A percentile compares a stretch with the other conserved stretches of the same genome.
Conservation (phyloP, 1,140 invertebrate genomes). For the Lepidurus couesii region DNA sequence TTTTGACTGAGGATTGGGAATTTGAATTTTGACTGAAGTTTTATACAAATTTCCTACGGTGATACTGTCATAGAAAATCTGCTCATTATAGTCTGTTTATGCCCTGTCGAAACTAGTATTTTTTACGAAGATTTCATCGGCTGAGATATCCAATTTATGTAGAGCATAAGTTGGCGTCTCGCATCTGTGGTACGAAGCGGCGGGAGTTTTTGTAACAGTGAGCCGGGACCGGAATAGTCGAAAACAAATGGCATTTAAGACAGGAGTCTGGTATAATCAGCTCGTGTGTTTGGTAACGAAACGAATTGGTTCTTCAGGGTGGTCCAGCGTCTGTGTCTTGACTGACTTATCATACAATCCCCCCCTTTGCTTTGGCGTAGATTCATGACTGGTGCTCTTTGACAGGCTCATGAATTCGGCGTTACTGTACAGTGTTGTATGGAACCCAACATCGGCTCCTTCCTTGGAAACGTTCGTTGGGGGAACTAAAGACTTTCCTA, state of each 20-base stretch:
- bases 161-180: too few relatives aligned
- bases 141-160: too few relatives aligned
- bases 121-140: too few relatives aligned
- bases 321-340: neutral
- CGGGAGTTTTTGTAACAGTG: neutral
- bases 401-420: slow-evolving; percentile 9
- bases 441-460: neutral
- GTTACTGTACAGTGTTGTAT: neutral
- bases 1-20: too few relatives aligned
- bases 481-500: neutral
- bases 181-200: too few relatives aligned
- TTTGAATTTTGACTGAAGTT: too few relatives aligned
- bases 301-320: slow-evolving; percentile 7
- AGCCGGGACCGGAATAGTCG: neutral
- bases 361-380: slow-evolving; percentile 1
- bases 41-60: too few relatives aligned
- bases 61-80: too few relatives aligned
- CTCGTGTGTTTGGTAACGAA: slow-evolving; percentile 14
- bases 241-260: neutral
- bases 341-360: slow-evolving; percentile 12
- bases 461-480: neutral
- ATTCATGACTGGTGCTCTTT: slow-evolving; percentile 14
- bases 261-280: slow-evolving; percentile 6
- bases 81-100: too few relatives aligned
- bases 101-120: too few relatives aligned